Percentiles rank a stretch among this genome's conserved stretches.
These are phyloP conservation scores for Spisula subtruncata DNA, from an alignment of 2,888 invertebrate genomes.

Conservation along the genomic window DNA sequence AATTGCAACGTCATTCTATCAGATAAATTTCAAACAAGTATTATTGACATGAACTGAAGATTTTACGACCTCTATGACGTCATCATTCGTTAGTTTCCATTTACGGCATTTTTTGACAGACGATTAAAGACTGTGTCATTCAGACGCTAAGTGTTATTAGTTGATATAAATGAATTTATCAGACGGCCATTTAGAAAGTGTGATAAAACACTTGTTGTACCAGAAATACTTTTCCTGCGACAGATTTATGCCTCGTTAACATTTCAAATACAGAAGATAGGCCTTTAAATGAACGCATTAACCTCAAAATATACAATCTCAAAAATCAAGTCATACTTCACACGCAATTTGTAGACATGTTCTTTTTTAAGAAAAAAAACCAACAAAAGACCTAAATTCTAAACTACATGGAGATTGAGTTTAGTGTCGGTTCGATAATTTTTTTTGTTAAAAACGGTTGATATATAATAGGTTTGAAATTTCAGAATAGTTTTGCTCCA, in stretches of 20 bases:
- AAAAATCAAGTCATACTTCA: background rate
- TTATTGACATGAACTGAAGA: slow-evolving; percentile 36
- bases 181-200: background rate
- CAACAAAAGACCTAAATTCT: too few species aligned
- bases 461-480: too few species aligned
- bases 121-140: slow-evolving; percentile 13
- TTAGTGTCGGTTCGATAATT: too few species aligned
- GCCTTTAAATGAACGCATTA: background rate
- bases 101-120: slow-evolving; percentile 6
- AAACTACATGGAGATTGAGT: too few species aligned
- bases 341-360: too few species aligned
- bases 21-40: background rate
- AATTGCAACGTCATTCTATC: slow-evolving; percentile 28
- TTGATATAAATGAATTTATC: slow-evolving; percentile 15
- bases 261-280: background rate
- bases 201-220: background rate
- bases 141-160: background rate
- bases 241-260: background rate
- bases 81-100: slow-evolving; percentile 4
- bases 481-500: too few species aligned
- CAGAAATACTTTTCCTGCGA: background rate
- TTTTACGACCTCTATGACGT: slow-evolving; percentile 45
- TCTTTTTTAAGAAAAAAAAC: too few species aligned
- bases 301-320: background rate
- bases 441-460: too few species aligned